A percentile compares a stretch with the other conserved stretches of the same genome.
phyloP scores from a whole-genome alignment of 1,140 invertebrate genomes.

The Drosophila carrolli region DNA sequence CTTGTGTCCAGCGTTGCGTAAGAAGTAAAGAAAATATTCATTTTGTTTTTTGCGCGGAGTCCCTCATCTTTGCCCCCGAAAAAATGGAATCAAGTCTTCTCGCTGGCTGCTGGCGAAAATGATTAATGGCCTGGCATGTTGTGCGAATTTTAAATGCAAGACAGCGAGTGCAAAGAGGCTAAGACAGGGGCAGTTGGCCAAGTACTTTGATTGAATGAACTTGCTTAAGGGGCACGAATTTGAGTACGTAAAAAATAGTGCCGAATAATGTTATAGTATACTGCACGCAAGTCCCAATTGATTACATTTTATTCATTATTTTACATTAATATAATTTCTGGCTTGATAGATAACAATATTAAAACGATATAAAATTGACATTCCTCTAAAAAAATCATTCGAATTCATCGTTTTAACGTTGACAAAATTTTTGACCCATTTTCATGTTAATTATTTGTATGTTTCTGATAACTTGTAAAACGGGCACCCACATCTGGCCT shows the following conservation, averaged over 20 bases:
- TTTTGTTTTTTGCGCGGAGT: conserved; percentile 50
- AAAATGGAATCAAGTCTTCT: conserved; percentile 68
- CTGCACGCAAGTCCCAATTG: no score
- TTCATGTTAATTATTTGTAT: no score
- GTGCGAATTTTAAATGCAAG: conserved; percentile 66
- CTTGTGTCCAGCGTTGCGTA: conserved; percentile 79
- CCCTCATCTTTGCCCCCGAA: background rate
- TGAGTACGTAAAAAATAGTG: conserved; percentile 8
- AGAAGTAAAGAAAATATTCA: conserved; percentile 79
- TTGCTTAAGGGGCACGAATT: conserved; percentile 15
- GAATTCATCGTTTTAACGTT: no score
- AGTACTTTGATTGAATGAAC: conserved; percentile 39
- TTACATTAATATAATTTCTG: no score
- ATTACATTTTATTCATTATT: no score
- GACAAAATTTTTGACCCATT: no score
- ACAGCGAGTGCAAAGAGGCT: conserved; percentile 2
- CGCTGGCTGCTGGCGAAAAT: conserved; percentile 53
- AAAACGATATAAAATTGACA: no score
- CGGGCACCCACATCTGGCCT: no score
- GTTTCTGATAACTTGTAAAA: no score
- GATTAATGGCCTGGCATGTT: conserved; percentile 69
- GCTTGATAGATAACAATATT: no score
- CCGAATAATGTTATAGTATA: background rate
- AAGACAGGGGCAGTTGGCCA: conserved; percentile 3
- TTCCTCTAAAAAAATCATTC: no score